Conservation (phyloP, 2,888 invertebrate genomes). For the Acrobasis suavella region DNA sequence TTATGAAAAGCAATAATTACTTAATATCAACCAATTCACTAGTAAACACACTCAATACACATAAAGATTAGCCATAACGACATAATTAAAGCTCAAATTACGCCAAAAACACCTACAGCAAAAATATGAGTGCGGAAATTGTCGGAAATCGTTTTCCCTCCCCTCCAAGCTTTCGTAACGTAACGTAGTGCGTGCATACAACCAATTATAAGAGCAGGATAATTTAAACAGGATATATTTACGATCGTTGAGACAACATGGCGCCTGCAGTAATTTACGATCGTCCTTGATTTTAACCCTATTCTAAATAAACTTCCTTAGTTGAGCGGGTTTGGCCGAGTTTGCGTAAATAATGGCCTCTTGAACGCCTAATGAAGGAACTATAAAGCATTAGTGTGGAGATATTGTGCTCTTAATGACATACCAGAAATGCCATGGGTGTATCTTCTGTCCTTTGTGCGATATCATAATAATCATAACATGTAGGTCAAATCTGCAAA, state of each 20-base stretch:
- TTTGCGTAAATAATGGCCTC: constrained; percentile 42
- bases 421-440: constrained; percentile 20
- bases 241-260: constrained; percentile 73
- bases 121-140: constrained; percentile 20
- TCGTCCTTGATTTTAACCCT: constrained; percentile 74
- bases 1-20: no score
- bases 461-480: no score
- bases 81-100: constrained; percentile 2
- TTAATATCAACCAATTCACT: no score
- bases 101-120: background rate
- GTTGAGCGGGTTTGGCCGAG: constrained; percentile 49
- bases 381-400: constrained; percentile 36
- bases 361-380: constrained; percentile 43
- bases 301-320: constrained; percentile 50
- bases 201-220: constrained; percentile 66
- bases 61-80: background rate
- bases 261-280: constrained; percentile 66
- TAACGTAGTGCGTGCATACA: constrained; percentile 59
- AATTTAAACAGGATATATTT: constrained; percentile 78
- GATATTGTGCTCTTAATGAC: constrained; percentile 31
- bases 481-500: no score
- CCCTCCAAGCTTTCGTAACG: constrained; percentile 30
- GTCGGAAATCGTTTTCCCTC: constrained; percentile 21
- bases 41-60: no score
- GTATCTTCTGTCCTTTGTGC: background rate